Evolutionary conservation across 1,140 invertebrate genomes (phyloP).

Genomic region (Drosophila ogumai): DNA sequence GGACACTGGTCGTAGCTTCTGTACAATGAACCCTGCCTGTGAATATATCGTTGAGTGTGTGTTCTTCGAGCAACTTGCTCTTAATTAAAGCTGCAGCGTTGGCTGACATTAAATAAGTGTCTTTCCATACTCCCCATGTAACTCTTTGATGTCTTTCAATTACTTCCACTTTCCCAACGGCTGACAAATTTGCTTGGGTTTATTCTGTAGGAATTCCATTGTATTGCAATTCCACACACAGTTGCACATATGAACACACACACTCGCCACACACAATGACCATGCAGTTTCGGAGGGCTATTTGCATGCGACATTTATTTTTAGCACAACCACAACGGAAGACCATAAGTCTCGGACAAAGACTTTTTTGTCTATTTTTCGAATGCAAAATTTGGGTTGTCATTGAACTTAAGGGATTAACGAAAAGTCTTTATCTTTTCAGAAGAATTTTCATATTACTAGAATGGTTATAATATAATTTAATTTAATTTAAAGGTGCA

Average conservation of each 20-base stretch:
- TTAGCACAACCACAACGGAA: conserved; percentile 10
- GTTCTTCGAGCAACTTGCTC: conserved; percentile 11
- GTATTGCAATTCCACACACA: conserved; percentile 14
- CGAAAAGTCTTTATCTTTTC: not conserved
- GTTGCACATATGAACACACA: not conserved
- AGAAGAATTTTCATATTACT: not conserved
- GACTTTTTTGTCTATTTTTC: conserved; percentile 10
- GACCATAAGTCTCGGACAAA: conserved; percentile 9
- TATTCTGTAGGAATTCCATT: conserved; percentile 39
- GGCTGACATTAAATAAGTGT: conserved; percentile 15
- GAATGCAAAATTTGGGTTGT: not conserved
- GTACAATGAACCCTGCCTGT: conserved; percentile 36
- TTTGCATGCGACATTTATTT: conserved; percentile 52
- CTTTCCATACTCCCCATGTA: conserved; percentile 27
- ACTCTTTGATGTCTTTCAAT: conserved; percentile 39
- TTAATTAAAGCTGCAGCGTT: conserved; percentile 39
- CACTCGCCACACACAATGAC: conserved; percentile 26
- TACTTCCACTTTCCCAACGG: conserved; percentile 23
- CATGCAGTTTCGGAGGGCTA: conserved; percentile 27
- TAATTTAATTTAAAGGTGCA: not conserved
- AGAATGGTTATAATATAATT: not conserved
- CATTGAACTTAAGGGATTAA: not conserved
- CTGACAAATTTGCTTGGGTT: conserved; percentile 30
- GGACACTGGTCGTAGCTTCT: not conserved
- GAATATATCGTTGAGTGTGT: not conserved